phyloP scores from a whole-genome alignment of 2,888 invertebrate genomes.

The Disparrhopalites patrizii region DNA sequence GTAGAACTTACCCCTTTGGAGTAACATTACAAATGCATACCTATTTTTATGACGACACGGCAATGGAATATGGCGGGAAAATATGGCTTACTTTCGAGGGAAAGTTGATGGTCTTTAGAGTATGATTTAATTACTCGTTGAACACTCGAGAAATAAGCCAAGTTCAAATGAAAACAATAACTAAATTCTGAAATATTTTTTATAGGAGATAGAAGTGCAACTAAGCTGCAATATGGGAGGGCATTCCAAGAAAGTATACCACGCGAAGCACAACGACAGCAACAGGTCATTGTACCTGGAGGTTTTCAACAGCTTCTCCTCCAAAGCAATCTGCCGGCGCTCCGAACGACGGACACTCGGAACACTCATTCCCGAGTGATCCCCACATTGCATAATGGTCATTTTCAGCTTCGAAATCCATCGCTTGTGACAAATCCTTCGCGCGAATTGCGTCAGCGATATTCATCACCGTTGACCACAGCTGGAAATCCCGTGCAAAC shows the following conservation, averaged over 20 bases:
- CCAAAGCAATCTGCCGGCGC: slow-evolving; percentile 18
- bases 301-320: slow-evolving; percentile 35
- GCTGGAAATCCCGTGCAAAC: background rate
- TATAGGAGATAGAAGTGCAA: slow-evolving; percentile 11
- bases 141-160: background rate
- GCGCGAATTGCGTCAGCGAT: background rate
- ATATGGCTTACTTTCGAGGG: too few relatives aligned
- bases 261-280: slow-evolving; percentile 30
- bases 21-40: too few relatives aligned
- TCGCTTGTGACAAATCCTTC: slow-evolving; percentile 20
- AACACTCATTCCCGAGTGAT: background rate
- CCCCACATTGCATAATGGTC: slow-evolving; percentile 28
- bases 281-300: slow-evolving; percentile 46
- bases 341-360: background rate
- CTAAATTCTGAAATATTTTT: background rate
- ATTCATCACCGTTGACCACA: background rate
- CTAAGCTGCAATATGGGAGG: background rate
- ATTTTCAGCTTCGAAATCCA: slow-evolving; percentile 31
- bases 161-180: background rate
- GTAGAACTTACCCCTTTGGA: too few relatives aligned
- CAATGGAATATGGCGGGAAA: too few relatives aligned
- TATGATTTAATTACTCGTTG: too few relatives aligned
- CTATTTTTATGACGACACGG: too few relatives aligned
- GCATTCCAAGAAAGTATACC: too few relatives aligned
- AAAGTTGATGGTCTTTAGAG: too few relatives aligned